A percentile compares a stretch with the other conserved stretches of the same genome.
phyloP scores from a whole-genome alignment of 1,140 invertebrate species.

The Oreohelix idahoensis region DNA sequence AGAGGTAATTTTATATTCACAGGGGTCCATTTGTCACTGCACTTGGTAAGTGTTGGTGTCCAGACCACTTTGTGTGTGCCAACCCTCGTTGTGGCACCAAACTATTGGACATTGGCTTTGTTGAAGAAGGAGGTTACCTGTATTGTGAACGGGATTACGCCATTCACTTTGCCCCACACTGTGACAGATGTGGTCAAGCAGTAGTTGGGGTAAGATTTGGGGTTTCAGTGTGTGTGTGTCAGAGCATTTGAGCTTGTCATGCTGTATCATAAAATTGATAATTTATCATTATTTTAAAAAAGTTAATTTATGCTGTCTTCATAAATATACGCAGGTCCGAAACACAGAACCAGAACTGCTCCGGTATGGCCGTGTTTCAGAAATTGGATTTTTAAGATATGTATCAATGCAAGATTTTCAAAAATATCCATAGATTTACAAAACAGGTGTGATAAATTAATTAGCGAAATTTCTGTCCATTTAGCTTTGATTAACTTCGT shows the following conservation, averaged over 20 bases:
- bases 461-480: no score
- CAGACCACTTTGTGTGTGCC: slow-evolving; percentile 96
- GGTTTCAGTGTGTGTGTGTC: neutral
- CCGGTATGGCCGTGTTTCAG: no score
- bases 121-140: slow-evolving; percentile 93
- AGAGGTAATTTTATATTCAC: slow-evolving; percentile 9
- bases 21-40: slow-evolving; percentile 96
- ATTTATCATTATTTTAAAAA: no score
- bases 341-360: no score
- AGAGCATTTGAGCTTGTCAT: neutral
- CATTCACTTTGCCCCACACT: slow-evolving; percentile 94
- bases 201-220: slow-evolving; percentile 84
- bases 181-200: slow-evolving; percentile 92
- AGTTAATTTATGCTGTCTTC: no score
- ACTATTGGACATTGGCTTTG: slow-evolving; percentile 96
- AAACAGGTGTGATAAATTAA: no score
- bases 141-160: slow-evolving; percentile 99
- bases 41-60: slow-evolving; percentile 97
- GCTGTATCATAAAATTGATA: no score
- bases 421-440: no score
- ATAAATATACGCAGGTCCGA: no score
- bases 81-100: slow-evolving; percentile 89
- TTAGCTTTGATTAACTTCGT: no score
- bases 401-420: no score
- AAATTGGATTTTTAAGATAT: no score